phyloP scores from a whole-genome alignment of 2,797 vertebrate genomes.

The Chelon labrosus region DNA sequence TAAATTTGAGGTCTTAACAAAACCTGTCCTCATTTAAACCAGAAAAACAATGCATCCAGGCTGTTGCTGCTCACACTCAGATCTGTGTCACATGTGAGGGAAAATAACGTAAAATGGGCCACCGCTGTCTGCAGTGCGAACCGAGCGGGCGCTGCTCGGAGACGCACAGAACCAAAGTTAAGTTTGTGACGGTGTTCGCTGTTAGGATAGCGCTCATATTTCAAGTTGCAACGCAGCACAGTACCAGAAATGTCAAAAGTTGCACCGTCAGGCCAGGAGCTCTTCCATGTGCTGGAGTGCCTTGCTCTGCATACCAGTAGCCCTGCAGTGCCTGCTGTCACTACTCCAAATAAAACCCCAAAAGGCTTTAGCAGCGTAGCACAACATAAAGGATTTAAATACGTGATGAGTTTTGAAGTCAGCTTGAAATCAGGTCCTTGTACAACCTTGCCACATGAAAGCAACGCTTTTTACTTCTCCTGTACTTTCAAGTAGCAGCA shows the following conservation, averaged over 20 bases:
- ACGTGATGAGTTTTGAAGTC: conserved; percentile 42
- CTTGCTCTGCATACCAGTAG: conserved; percentile 51
- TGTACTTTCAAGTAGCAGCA: neutral
- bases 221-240: conserved; percentile 58
- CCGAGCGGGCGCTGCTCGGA: conserved; percentile 12
- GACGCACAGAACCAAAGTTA: conserved; percentile 31
- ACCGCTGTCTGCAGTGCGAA: conserved; percentile 8
- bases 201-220: conserved; percentile 34
- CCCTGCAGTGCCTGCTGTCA: conserved; percentile 48
- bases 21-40: conserved; percentile 13
- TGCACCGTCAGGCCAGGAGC: conserved; percentile 54
- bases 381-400: conserved; percentile 52
- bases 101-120: conserved; percentile 31
- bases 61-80: conserved; percentile 30
- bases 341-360: conserved; percentile 43
- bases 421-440: conserved; percentile 29
- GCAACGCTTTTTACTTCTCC: conserved; percentile 8
- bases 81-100: conserved; percentile 23
- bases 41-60: conserved; percentile 18
- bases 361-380: conserved; percentile 36
- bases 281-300: conserved; percentile 32
- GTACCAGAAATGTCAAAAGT: conserved; percentile 65
- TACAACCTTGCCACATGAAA: conserved; percentile 8
- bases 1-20: neutral
- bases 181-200: conserved; percentile 26